Percentiles rank a stretch among this genome's conserved stretches.
Evolutionary conservation across 2,113 vertebrate genomes (phyloP).

Genomic region (Sphaerodactylus townsendi): DNA sequence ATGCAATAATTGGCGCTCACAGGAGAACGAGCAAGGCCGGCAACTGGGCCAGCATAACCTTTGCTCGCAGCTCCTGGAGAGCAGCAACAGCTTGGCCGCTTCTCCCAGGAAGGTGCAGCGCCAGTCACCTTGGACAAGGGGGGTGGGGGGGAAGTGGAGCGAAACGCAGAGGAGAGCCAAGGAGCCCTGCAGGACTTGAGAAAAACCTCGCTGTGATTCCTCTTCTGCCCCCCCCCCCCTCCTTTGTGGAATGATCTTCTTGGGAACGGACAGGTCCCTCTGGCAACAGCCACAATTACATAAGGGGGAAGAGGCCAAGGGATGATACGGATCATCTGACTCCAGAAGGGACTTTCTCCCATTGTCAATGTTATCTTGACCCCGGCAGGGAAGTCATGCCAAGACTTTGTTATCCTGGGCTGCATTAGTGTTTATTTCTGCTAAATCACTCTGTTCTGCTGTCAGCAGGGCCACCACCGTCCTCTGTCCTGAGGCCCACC

Average conservation of each 20-base stretch:
- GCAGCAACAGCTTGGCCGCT: background rate
- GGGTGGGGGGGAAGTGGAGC: no score
- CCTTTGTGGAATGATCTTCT: background rate
- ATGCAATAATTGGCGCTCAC: slow-evolving; percentile 16
- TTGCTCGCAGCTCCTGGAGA: slow-evolving; percentile 7
- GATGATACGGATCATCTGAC: background rate
- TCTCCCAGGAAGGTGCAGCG: background rate
- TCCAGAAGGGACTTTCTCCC: background rate
- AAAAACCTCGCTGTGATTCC: no score
- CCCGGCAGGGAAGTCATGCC: background rate
- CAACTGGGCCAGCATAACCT: slow-evolving; percentile 42
- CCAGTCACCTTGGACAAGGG: background rate
- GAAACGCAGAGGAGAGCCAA: no score
- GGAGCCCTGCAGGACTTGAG: background rate
- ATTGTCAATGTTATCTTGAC: background rate
- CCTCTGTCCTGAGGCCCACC: background rate
- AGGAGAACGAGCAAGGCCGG: background rate
- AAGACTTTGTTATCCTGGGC: background rate
- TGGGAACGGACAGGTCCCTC: background rate
- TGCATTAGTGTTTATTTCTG: background rate
- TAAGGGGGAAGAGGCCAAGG: background rate
- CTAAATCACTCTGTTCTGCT: background rate
- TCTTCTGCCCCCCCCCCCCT: background rate
- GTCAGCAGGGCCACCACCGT: no score
- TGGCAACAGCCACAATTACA: background rate